Base-by-base conservation (phyloP, 2,888 invertebrate species). In the Lymantria dispar region DNA sequence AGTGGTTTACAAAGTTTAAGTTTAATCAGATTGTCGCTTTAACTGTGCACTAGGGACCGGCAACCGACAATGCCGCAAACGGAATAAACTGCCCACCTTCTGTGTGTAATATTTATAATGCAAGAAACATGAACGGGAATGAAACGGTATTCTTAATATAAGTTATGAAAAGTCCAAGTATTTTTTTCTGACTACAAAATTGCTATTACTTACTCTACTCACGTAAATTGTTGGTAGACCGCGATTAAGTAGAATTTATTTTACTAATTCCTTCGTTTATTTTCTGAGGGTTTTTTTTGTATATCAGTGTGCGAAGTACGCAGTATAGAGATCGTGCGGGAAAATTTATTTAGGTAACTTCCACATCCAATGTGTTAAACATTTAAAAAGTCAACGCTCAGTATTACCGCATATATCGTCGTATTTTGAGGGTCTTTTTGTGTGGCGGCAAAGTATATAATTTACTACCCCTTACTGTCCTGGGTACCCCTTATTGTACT, bases 1-100 rank as follows among this genome's bases (percentile, higher is more conserved):
- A 75, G 76, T 72, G 74, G 73, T 73, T 70, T 75, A 77, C 75
- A 76, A 79, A 81, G 80, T 79, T 80, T 77, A 79, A 79, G 75
- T 78, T 74, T 81, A 79, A 83, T 83, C 80, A 78, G 81, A 83
- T 83, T 75, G 76, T 67, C 64, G 70, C 63, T 72, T 54, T 72
- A 74, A 83, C 81, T 81, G 80, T 80, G 73, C 84, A 70, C 75
- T 56, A 52, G 81, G 76, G 79, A 78, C 65, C 62, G 64, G 59
- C 64, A 58, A 47, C 49, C 56, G 51, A 48, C 58, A 56, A 62
- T 58, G 49, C 48, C 50, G 45, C 51, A 49, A 50, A 47, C 46
- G 52, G 66, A 58, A 69, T 52, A 56, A 66, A 65, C 58, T 58
- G 62, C 58, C 45, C 49, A 50, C 51, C 47, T 56, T 62, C 52